Conservation (phyloP, 2,888 invertebrate genomes). For the Coelogynopora nodosa region DNA sequence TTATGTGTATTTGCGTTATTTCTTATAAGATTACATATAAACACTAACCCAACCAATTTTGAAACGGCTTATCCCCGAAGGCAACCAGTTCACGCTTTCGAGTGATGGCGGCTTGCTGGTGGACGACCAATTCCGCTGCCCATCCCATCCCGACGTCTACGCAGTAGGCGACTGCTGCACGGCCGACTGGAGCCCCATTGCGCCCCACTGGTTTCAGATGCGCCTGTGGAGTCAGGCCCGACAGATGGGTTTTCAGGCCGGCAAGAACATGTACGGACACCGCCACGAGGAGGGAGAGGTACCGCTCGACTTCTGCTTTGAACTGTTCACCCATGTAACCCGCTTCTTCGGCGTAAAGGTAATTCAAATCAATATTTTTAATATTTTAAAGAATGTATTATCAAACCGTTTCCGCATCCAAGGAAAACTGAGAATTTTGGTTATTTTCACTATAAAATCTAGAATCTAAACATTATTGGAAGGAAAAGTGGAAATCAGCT, state of each 20-base stretch:
- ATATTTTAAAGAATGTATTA: too few relatives aligned
- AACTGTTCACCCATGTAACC: conserved; percentile 92
- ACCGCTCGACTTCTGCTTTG: conserved; percentile 82
- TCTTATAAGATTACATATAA: too few relatives aligned
- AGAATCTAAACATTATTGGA: too few relatives aligned
- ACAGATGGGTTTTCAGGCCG: conserved; percentile 82
- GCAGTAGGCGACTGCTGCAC: conserved; percentile 92
- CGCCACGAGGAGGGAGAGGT: conserved; percentile 49
- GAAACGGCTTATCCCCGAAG: too few relatives aligned
- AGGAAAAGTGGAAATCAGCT: too few relatives aligned
- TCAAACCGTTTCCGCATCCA: too few relatives aligned
- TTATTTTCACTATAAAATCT: too few relatives aligned
- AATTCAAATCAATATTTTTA: too few relatives aligned
- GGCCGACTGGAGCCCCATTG: conserved; percentile 72
- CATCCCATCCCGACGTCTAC: conserved; percentile 74
- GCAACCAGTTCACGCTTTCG: conserved; percentile 49
- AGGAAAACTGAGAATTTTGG: too few relatives aligned
- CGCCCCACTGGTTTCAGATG: conserved; percentile 69
- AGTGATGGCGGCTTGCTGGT: conserved; percentile 80
- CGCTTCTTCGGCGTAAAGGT: conserved; percentile 86
- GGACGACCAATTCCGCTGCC: conserved; percentile 79
- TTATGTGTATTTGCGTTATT: too few relatives aligned
- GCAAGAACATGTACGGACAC: conserved; percentile 72
- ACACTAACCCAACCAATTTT: too few relatives aligned
- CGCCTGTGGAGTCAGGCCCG: conserved; percentile 94